These are phyloP conservation scores for Brachyhypopomus gauderio DNA, from an alignment of 2,113 vertebrate genomes.

Conservation along the genomic window DNA sequence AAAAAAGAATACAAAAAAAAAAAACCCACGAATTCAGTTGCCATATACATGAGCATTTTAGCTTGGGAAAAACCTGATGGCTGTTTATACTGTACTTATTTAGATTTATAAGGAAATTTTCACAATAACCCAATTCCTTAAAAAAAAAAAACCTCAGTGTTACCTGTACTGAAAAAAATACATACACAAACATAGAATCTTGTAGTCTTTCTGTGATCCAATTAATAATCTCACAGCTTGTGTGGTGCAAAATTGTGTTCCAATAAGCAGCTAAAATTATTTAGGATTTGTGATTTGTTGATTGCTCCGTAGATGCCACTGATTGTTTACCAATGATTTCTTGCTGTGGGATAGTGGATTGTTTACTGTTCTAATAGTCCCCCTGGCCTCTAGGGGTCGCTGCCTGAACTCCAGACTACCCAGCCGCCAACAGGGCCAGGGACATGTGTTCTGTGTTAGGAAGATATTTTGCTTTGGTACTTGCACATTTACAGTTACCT, in stretches of 20 bases:
- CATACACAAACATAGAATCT: constrained; percentile 71
- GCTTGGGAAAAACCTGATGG: constrained; percentile 33
- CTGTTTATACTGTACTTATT: constrained; percentile 56
- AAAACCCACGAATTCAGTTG: constrained; percentile 30
- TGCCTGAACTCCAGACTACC: constrained; percentile 75
- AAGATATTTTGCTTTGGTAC: constrained; percentile 98
- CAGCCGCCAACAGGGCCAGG: constrained; percentile 85
- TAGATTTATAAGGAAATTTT: constrained; percentile 57
- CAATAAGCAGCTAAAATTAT: constrained; percentile 89
- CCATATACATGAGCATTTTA: constrained; percentile 52
- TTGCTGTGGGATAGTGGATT: constrained; percentile 93
- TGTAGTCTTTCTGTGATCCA: constrained; percentile 81
- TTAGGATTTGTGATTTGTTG: constrained; percentile 95
- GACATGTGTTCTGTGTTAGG: constrained; percentile 95
- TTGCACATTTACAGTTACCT: constrained; percentile 99
- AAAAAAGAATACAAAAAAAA: neutral
- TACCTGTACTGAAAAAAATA: constrained; percentile 57
- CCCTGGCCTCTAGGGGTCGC: constrained; percentile 84
- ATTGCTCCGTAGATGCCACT: constrained; percentile 95
- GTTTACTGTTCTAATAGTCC: constrained; percentile 93
- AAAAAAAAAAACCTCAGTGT: constrained; percentile 52
- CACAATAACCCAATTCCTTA: constrained; percentile 54
- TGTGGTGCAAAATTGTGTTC: constrained; percentile 88
- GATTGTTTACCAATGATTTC: constrained; percentile 91
- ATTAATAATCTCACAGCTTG: constrained; percentile 84